Evolutionary conservation across 2,888 invertebrate genomes (phyloP).

Genomic region (Philopedon plagiatum): DNA sequence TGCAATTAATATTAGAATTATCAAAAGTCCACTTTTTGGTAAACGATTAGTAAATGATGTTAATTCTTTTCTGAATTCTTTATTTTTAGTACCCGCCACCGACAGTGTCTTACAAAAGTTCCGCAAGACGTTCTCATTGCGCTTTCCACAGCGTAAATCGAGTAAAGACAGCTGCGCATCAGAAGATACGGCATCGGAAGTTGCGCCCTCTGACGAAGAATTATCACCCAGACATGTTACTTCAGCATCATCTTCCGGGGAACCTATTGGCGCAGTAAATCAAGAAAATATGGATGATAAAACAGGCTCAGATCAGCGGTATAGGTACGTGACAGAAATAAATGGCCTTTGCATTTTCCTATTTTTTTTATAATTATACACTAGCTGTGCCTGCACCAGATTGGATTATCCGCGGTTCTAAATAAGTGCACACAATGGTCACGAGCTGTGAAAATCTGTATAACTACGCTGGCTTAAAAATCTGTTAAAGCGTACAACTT

Average conservation of each 20-base stretch:
- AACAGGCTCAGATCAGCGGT: slow-evolving; percentile 63
- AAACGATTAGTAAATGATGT: too few relatives aligned
- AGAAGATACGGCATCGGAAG: slow-evolving; percentile 47
- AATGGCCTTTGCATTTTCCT: too few relatives aligned
- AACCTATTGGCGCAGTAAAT: slow-evolving; percentile 44
- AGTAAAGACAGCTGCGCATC: slow-evolving; percentile 47
- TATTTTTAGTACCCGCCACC: slow-evolving; percentile 57
- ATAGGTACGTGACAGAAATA: slow-evolving; percentile 63
- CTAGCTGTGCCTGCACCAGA: too few relatives aligned
- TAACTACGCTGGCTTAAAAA: too few relatives aligned
- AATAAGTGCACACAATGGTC: too few relatives aligned
- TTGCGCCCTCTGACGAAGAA: slow-evolving; percentile 47
- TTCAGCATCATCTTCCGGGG: slow-evolving; percentile 56
- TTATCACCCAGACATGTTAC: slow-evolving; percentile 64
- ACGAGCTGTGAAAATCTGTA: too few relatives aligned
- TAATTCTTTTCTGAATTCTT: background rate
- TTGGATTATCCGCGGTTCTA: too few relatives aligned
- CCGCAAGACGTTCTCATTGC: slow-evolving; percentile 77
- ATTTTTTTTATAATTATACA: too few relatives aligned
- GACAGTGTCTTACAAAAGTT: slow-evolving; percentile 80
- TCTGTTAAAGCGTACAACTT: too few relatives aligned
- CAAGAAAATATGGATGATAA: slow-evolving; percentile 23
- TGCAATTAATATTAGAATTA: too few relatives aligned
- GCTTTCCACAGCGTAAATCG: slow-evolving; percentile 68
- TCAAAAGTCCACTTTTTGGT: too few relatives aligned